Percentiles rank a stretch among this genome's conserved stretches.
Conservation (phyloP, 2,888 invertebrate species). For the Sclerodermus sp. region DNA sequence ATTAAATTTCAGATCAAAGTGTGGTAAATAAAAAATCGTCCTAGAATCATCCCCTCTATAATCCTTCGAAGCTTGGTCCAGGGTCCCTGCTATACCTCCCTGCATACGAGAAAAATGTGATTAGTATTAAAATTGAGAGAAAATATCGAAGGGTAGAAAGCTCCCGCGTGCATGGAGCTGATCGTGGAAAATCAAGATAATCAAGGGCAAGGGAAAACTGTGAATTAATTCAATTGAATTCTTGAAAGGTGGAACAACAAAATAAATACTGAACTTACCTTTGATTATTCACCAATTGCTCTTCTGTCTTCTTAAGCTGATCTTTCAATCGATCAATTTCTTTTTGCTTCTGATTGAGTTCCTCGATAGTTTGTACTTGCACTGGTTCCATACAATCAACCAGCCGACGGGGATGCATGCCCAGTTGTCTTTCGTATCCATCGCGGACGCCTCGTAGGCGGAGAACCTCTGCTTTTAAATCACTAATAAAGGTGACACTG, state of each 20-base stretch:
- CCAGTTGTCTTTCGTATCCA: conserved; percentile 61
- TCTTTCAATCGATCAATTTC: conserved; percentile 66
- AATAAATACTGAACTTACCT: conserved; percentile 52
- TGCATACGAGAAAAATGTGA: too few species aligned
- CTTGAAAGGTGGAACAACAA: neutral
- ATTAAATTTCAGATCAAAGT: too few species aligned
- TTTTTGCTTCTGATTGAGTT: conserved; percentile 52
- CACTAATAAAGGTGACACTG: conserved; percentile 42
- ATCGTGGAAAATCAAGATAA: too few species aligned
- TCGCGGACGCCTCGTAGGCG: conserved; percentile 65
- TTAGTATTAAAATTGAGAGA: too few species aligned
- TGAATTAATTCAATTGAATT: too few species aligned
- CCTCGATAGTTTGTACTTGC: conserved; percentile 25
- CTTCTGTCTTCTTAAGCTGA: conserved; percentile 65
- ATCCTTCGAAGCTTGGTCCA: too few species aligned
- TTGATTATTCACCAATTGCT: conserved; percentile 64
- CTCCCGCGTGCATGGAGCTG: too few species aligned
- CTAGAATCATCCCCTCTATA: too few species aligned
- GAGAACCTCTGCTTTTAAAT: conserved; percentile 71
- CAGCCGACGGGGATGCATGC: conserved; percentile 38
- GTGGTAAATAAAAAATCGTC: too few species aligned
- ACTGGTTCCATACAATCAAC: conserved; percentile 30
- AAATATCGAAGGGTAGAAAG: too few species aligned
- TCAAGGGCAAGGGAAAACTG: too few species aligned
- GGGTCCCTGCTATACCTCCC: too few species aligned